Conservation (phyloP, 2,888 invertebrate species). For the Diadromus collaris region DNA sequence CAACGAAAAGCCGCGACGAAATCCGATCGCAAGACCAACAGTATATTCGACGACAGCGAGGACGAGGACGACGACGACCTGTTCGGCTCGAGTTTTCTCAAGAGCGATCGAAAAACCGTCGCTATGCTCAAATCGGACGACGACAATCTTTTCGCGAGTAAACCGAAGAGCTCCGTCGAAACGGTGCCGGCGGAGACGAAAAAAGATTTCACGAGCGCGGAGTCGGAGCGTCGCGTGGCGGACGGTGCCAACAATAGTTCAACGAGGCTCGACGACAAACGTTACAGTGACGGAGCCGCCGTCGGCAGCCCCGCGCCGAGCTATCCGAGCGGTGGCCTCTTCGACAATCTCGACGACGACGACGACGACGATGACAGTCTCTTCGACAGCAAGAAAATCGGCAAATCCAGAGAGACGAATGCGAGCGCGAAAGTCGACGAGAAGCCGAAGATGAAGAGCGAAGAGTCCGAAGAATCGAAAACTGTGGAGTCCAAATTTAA, state of each 20-base stretch:
- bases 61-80: slow-evolving; percentile 68
- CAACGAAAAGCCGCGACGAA: slow-evolving; percentile 13
- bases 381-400: slow-evolving; percentile 63
- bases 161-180: slow-evolving; percentile 30
- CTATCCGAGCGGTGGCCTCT: slow-evolving; percentile 56
- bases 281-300: slow-evolving; percentile 37
- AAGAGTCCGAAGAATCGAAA: slow-evolving; percentile 10
- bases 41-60: slow-evolving; percentile 73
- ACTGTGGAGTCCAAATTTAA: slow-evolving; percentile 20
- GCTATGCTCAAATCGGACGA: slow-evolving; percentile 47
- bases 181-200: slow-evolving; percentile 60
- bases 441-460: slow-evolving; percentile 37
- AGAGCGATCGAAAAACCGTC: slow-evolving; percentile 41
- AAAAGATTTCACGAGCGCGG: slow-evolving; percentile 59
- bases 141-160: slow-evolving; percentile 57
- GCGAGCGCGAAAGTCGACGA: slow-evolving; percentile 31
- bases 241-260: slow-evolving; percentile 47
- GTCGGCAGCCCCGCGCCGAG: slow-evolving; percentile 46
- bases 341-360: slow-evolving; percentile 67
- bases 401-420: background rate
- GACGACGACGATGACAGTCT: slow-evolving; percentile 70
- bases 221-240: slow-evolving; percentile 16
- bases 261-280: slow-evolving; percentile 41
- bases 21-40: slow-evolving; percentile 53
- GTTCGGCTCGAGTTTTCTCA: slow-evolving; percentile 62